phyloP scores from a whole-genome alignment of 2,888 invertebrate species.

The Spodoptera littoralis region DNA sequence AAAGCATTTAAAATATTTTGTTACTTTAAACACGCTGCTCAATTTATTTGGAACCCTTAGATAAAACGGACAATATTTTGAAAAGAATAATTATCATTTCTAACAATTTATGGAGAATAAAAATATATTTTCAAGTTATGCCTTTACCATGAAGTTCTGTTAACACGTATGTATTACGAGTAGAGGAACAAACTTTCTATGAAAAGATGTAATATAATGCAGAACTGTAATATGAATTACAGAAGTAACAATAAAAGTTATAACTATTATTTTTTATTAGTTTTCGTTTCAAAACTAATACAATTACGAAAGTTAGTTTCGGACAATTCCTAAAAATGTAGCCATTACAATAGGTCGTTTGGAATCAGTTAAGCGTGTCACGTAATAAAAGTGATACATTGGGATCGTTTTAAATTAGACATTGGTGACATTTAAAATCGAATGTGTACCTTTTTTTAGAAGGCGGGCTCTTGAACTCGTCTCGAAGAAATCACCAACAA shows the following conservation, averaged over 20 bases:
- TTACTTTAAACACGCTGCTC: conserved; percentile 43
- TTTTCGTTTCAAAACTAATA: conserved; percentile 2
- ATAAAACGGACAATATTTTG: conserved; percentile 1
- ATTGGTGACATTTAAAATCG: conserved; percentile 36
- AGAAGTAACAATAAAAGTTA: conserved; percentile 7
- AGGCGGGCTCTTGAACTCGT: conserved; percentile 44
- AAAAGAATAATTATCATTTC: too few relatives aligned
- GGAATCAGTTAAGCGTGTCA: conserved; percentile 1
- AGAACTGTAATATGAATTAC: conserved; percentile 13
- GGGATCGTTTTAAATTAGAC: conserved; percentile 23
- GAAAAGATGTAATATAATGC: conserved; percentile 23
- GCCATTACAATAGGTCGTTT: conserved; percentile 7
- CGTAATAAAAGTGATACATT: background rate
- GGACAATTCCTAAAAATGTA: conserved; percentile 3
- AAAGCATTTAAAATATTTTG: conserved; percentile 64
- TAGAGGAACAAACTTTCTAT: conserved; percentile 8
- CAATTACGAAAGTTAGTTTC: conserved; percentile 12
- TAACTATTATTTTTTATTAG: background rate
- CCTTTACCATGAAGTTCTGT: too few relatives aligned
- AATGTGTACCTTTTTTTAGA: conserved; percentile 55
- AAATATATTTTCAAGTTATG: too few relatives aligned
- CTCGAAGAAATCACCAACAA: conserved; percentile 61
- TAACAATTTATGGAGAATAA: too few relatives aligned
- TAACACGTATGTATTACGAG: too few relatives aligned
- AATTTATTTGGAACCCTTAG: conserved; percentile 15